Evolutionary conservation across 2,113 vertebrate species (phyloP).

Genomic region (Pomatorhinus ruficollis): DNA sequence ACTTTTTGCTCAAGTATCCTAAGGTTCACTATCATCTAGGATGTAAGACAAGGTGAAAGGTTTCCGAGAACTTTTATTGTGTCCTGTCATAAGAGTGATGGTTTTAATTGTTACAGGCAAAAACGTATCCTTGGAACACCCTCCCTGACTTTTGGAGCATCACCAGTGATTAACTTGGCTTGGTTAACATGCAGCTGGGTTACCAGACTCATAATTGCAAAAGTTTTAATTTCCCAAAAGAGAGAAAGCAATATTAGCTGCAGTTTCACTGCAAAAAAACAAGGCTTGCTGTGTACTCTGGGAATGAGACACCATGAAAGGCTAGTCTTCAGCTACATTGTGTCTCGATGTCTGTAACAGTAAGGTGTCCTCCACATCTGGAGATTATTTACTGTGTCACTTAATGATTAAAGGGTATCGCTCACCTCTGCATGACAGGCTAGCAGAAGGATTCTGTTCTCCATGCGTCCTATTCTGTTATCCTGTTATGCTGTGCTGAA

Average conservation of each 20-base stretch:
- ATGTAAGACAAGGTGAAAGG: not conserved
- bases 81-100: not conserved
- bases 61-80: not conserved
- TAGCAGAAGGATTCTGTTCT: not conserved
- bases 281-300: not conserved
- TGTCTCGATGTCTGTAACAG: not conserved
- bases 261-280: not conserved
- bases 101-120: not conserved
- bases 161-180: not conserved
- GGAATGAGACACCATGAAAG: not conserved
- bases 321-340: not conserved
- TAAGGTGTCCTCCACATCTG: not conserved
- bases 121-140: not conserved
- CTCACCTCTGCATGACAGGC: not conserved
- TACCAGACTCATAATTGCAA: not conserved
- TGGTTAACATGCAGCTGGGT: not conserved
- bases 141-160: not conserved
- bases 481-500: not conserved
- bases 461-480: rapidly evolving
- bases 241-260: not conserved
- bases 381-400: not conserved
- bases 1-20: not conserved
- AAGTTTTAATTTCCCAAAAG: constrained; percentile 19
- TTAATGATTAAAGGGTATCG: not conserved
- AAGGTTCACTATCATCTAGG: not conserved